Conservation (phyloP, 2,113 vertebrate species). For the Antechinus stuartii region DNA sequence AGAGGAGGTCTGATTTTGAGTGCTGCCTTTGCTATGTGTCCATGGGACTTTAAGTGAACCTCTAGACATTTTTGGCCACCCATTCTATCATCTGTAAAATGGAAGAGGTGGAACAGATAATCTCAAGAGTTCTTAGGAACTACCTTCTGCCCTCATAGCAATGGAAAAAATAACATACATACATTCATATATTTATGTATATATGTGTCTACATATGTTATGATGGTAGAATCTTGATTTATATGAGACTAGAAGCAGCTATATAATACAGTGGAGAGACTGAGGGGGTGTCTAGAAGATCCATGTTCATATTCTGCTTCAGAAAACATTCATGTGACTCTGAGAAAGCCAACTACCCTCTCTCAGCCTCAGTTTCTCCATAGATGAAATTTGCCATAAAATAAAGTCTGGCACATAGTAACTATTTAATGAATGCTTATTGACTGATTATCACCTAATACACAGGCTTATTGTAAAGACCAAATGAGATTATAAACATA, state of each 20-base stretch:
- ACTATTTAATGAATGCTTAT: neutral
- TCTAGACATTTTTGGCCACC: neutral
- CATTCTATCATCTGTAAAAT: neutral
- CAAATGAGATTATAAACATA: neutral
- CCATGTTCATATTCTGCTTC: neutral
- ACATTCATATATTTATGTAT: too few species aligned
- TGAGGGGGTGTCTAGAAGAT: neutral
- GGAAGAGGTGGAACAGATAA: neutral
- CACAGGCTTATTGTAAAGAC: neutral
- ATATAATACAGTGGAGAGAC: neutral
- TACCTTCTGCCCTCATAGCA: neutral
- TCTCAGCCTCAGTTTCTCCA: neutral
- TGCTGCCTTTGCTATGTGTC: neutral
- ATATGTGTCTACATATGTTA: too few species aligned
- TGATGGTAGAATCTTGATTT: neutral
- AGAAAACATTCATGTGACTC: neutral
- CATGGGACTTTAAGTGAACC: neutral
- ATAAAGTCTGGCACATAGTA: neutral
- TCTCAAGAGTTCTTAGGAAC: neutral
- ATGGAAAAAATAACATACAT: neutral
- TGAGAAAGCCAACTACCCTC: neutral
- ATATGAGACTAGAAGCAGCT: neutral
- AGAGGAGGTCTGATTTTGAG: neutral
- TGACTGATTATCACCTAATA: neutral
- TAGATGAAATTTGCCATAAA: neutral